Base-by-base conservation (phyloP, 2,888 invertebrate species). In the Rhogogaster chlorosoma region DNA sequence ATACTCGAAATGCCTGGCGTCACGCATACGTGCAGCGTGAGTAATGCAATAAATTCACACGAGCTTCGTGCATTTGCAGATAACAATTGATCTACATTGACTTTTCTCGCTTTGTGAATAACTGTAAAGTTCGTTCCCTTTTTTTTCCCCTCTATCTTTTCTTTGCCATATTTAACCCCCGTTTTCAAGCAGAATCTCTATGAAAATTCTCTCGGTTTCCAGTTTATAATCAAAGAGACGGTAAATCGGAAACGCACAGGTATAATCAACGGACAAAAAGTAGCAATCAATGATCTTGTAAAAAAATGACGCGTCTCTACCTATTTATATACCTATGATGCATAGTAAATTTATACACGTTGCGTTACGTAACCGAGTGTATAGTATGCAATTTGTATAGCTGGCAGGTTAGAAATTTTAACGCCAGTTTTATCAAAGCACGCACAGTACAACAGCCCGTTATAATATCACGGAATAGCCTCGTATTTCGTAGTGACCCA, bases 361-460 rank as follows among this genome's bases (percentile, higher is more conserved):
- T 77, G 53, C 77, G 29, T 77, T 32, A 49, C 73, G 45, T 26
- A 22, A 12, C 6, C 80, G 22, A 6, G 38, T 22, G 12, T 26
- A 61, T 38, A 29, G 12, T 26, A 61, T 38, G 45, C 64, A 45
- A 38, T 36, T 80, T 38, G 80, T 80, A 61, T 38, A n/a, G 61
- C 61, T 80, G 80, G 38, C 38, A 80, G 61, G 38, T 64, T 4
- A 49, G 70, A 83, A 42, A 83, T 83, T 83, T 80, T 70, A 29
- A 83, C 49, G 83, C 29, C 67, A 67, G 45, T 87, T 89, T 91
- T 90, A 91, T 91, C 91, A 89, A 87, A 87, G 85, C 91, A 91
- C 91, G 91, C 90, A 89, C 87, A 87, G 87, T n/a, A n/a, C 87
- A 73, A 42, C 67, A 18, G 53, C 5, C 67, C 67, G 45, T 45